phyloP scores from a whole-genome alignment of 1,140 invertebrate species.

The Temnothorax longispinosus region DNA sequence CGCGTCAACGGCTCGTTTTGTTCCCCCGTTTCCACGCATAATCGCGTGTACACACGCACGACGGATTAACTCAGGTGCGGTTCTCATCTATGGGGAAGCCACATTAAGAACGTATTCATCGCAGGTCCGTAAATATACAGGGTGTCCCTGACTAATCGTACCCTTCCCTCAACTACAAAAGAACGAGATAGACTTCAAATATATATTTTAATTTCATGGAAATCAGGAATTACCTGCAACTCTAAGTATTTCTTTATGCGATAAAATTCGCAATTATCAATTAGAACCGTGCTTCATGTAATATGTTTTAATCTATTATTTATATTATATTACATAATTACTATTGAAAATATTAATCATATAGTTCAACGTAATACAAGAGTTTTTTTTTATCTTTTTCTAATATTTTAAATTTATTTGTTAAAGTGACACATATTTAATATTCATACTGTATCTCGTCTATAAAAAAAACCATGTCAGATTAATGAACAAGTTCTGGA shows the following conservation, averaged over 20 bases:
- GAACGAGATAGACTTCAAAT: neutral
- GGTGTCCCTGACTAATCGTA: slow-evolving; percentile 33
- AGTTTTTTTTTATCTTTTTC: neutral
- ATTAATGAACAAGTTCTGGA: neutral
- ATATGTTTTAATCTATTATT: neutral
- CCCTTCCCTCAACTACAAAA: neutral
- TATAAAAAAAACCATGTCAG: neutral
- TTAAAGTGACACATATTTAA: neutral
- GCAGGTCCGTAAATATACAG: slow-evolving; percentile 39
- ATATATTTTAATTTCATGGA: neutral
- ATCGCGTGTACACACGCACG: slow-evolving; percentile 44
- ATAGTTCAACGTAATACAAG: neutral
- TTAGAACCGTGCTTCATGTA: neutral
- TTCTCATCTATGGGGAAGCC: slow-evolving; percentile 41
- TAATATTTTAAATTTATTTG: neutral
- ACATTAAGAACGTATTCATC: slow-evolving; percentile 74
- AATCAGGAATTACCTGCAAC: neutral
- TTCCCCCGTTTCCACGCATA: slow-evolving; percentile 42
- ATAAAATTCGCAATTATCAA: neutral
- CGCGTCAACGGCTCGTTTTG: slow-evolving; percentile 50
- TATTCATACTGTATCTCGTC: neutral
- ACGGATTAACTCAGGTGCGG: slow-evolving; percentile 56
- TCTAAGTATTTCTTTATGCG: neutral
- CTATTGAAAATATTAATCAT: neutral
- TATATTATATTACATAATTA: neutral